Evolutionary conservation across 2,797 vertebrate species (phyloP), one percentile per base, ranked within the genome.

Genomic region (Hybognathus amarus): DNA sequence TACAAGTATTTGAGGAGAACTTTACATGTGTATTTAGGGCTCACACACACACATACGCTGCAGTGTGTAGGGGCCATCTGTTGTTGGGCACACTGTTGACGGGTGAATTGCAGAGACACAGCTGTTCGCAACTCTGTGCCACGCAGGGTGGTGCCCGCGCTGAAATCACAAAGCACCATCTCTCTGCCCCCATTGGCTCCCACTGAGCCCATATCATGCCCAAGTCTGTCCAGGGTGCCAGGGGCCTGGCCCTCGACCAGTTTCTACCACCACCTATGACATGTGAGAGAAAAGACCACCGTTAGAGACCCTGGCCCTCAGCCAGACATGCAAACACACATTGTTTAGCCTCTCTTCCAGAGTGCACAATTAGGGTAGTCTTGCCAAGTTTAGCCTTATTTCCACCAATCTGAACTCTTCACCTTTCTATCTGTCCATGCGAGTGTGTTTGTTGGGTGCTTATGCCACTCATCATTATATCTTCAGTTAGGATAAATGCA

Each of bases 251-350:
- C 71, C 50, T 70, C 20, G 6, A 69, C 52, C 30, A 61, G 64
- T 59, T 45, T 77, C 64, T 59, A 50, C 66, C 82, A 77, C 30
- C 66, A 83, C 74, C 74, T 83, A 47, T 83, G 56, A 79, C 78
- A 83, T 75, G 81, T 40, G 54, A 74, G 70, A 70, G 75, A 84
- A 83, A 80, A 77, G 54, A 76, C 90, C 88, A 90, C 88, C 85
- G 83, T 83, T 88, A 86, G 84, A 85, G 88, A 90, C 38, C 85
- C 82, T 86, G 68, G 78, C 47, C 76, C 66, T 45, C 63, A 64
- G 69, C 76, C 85, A 83, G 84, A 77, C 69, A 74, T 80, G 85
- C 67, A 80, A 42, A 79, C 61, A 66, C 66, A 66, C 74, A 77
- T 33, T 50, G 54, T 59, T 73, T 42, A 47, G 54, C 42, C 38